Conservation (phyloP, 2,113 vertebrate species). For the Herpetotheres cachinnans region DNA sequence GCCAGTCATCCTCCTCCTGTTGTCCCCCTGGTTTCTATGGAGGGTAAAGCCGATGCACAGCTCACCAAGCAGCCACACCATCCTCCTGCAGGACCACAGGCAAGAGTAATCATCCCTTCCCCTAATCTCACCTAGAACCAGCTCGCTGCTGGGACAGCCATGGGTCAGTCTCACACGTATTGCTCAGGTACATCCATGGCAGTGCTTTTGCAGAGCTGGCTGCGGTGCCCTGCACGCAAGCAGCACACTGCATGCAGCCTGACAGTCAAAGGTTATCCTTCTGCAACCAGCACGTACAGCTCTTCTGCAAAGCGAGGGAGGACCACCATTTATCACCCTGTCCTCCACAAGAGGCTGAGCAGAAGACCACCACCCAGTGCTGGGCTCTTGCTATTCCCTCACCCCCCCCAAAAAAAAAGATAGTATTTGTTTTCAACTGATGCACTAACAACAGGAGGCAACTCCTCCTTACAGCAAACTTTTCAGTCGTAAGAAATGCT, state of each 20-base stretch:
- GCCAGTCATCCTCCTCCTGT: not conserved
- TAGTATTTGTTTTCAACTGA: not conserved
- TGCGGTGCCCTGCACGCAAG: accelerated
- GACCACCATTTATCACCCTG: too few species aligned
- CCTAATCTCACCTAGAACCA: not conserved
- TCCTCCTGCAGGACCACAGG: not conserved
- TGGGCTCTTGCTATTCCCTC: not conserved
- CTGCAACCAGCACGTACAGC: not conserved
- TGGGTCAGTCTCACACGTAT: accelerated
- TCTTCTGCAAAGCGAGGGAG: not conserved
- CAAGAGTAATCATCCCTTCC: not conserved
- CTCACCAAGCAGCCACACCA: not conserved
- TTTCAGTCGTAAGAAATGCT: not conserved
- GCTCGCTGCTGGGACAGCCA: not conserved
- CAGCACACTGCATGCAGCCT: accelerated
- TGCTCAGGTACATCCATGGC: accelerated
- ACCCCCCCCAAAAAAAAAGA: not conserved
- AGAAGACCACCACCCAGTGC: not conserved
- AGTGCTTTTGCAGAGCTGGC: not conserved
- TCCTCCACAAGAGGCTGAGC: not conserved
- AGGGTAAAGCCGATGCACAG: not conserved
- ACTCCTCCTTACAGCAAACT: not conserved
- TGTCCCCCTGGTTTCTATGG: not conserved
- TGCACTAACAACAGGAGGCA: not conserved
- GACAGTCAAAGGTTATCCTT: not conserved